Percentiles rank a stretch among this genome's conserved stretches.
phyloP scores from a whole-genome alignment of 2,113 vertebrate species.

The Echinops telfairi region DNA sequence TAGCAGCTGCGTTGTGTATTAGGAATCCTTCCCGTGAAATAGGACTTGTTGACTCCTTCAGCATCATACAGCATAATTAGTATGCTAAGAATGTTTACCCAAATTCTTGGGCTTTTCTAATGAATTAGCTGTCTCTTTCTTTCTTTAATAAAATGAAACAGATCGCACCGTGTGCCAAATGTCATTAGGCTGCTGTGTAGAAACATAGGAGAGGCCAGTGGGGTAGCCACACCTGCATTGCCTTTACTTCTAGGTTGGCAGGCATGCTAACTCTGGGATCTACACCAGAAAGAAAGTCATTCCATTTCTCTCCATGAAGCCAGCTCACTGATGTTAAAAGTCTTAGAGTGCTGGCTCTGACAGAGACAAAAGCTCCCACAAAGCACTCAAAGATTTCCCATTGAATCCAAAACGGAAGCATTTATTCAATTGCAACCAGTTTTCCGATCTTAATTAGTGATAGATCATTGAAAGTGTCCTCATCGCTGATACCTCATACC shows the following conservation, averaged over 20 bases:
- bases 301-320: background rate
- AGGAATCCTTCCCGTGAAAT: slow-evolving; percentile 21
- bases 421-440: background rate
- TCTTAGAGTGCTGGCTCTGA: slow-evolving; percentile 6
- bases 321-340: slow-evolving; percentile 46
- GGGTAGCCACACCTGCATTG: background rate
- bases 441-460: slow-evolving; percentile 26
- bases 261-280: background rate
- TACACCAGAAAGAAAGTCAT: slow-evolving; percentile 20
- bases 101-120: slow-evolving; percentile 31
- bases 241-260: background rate
- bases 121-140: slow-evolving; percentile 32
- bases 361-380: slow-evolving; percentile 32
- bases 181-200: background rate
- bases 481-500: background rate
- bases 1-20: background rate
- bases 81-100: background rate
- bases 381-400: background rate
- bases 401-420: slow-evolving; percentile 30
- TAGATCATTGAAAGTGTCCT: slow-evolving; percentile 41
- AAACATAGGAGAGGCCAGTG: background rate
- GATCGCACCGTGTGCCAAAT: background rate
- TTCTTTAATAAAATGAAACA: slow-evolving; percentile 43
- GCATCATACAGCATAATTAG: background rate
- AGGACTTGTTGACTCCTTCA: slow-evolving; percentile 10